Percentiles rank a stretch among this genome's conserved stretches.
These are phyloP conservation scores for Drosophila setifemur DNA, from an alignment of 1,140 invertebrate genomes.

Conservation along the genomic window DNA sequence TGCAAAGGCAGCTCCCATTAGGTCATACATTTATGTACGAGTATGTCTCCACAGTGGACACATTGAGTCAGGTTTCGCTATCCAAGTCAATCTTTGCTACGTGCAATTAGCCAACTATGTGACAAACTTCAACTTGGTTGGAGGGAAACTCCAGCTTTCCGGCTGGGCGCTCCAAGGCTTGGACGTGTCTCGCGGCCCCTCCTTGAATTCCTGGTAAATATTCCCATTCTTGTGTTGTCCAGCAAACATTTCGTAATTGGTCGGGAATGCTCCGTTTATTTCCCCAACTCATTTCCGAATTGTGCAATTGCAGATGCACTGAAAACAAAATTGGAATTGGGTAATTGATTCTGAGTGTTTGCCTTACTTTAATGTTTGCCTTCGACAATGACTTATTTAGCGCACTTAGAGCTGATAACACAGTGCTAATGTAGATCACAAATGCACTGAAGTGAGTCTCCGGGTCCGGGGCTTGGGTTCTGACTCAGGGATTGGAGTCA, in stretches of 20 bases:
- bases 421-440: constrained; percentile 28
- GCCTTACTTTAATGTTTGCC: constrained; percentile 33
- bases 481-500: not conserved
- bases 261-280: constrained; percentile 8
- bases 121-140: constrained; percentile 27
- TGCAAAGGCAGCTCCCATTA: not conserved
- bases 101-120: constrained; percentile 47
- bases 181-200: constrained; percentile 20
- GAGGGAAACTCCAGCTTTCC: not conserved
- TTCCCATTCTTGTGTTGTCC: not conserved
- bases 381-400: constrained; percentile 53
- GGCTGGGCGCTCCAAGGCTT: not conserved
- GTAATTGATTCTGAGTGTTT: constrained; percentile 12
- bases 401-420: constrained; percentile 38
- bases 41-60: no score
- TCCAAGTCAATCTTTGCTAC: constrained; percentile 20
- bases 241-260: constrained; percentile 55
- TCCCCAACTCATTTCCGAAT: not conserved
- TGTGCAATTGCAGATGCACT: not conserved
- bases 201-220: constrained; percentile 18
- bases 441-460: not conserved
- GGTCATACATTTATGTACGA: not conserved
- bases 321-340: not conserved
- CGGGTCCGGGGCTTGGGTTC: not conserved
- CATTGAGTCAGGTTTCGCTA: not conserved